Evolutionary conservation across 2,888 invertebrate genomes (phyloP).

Genomic region (Zygaena filipendulae): DNA sequence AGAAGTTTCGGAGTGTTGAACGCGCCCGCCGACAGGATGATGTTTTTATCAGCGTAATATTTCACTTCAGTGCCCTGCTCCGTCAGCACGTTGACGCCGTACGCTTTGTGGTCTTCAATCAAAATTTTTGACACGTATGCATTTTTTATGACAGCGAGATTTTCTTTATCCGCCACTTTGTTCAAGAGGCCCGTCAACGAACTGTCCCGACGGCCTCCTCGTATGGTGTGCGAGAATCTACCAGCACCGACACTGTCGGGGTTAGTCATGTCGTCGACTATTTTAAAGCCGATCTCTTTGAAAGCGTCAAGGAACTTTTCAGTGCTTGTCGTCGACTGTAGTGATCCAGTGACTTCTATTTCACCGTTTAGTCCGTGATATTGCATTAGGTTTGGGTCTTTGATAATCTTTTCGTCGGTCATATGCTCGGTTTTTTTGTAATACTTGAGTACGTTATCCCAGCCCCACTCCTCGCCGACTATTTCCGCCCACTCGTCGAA

Average conservation of each 20-base stretch:
- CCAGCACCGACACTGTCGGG: constrained; percentile 40
- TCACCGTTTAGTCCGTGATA: constrained; percentile 37
- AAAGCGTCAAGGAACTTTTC: constrained; percentile 35
- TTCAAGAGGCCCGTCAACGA: constrained; percentile 37
- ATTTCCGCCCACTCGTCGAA: constrained; percentile 42
- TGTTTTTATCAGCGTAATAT: constrained; percentile 34
- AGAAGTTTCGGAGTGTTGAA: constrained; percentile 51
- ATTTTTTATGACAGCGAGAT: constrained; percentile 33
- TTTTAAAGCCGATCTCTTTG: constrained; percentile 32
- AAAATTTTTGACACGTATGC: constrained; percentile 34
- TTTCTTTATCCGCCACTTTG: constrained; percentile 22
- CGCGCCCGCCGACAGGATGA: constrained; percentile 42
- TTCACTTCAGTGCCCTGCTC: constrained; percentile 22
- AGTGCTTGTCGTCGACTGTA: constrained; percentile 22
- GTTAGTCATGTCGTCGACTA: constrained; percentile 47
- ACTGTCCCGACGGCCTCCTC: constrained; percentile 35
- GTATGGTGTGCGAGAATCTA: constrained; percentile 44
- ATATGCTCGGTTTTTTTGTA: constrained; percentile 46
- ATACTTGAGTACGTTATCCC: constrained; percentile 37
- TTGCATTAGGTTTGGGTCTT: constrained; percentile 29
- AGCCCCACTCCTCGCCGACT: constrained; percentile 34
- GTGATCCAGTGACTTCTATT: constrained; percentile 37
- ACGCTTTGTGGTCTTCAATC: constrained; percentile 26
- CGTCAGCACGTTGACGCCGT: constrained; percentile 28
- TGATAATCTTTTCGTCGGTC: constrained; percentile 36